phyloP scores from a whole-genome alignment of 1,140 invertebrate genomes.

The Drosophila pseudoobscura region DNA sequence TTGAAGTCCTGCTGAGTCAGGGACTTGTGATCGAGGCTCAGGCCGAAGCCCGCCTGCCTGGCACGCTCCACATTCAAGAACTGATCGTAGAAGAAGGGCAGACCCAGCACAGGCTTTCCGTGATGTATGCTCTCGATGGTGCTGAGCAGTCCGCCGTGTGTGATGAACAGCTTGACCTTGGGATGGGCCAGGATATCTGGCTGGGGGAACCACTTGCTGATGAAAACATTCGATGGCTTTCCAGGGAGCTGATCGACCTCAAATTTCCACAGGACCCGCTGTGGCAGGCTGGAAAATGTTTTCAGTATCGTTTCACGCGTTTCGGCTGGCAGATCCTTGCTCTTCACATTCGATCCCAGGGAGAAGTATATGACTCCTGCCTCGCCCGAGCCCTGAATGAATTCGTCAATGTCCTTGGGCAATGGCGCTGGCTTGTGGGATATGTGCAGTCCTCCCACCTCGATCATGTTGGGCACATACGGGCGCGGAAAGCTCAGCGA shows the following conservation, averaged over 20 bases:
- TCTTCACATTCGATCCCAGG: slow-evolving; percentile 86
- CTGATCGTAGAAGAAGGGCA: slow-evolving; percentile 89
- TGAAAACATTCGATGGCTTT: slow-evolving; percentile 86
- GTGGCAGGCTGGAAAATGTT: slow-evolving; percentile 85
- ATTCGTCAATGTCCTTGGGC: slow-evolving; percentile 83
- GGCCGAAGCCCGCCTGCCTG: slow-evolving; percentile 83
- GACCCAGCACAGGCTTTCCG: slow-evolving; percentile 88
- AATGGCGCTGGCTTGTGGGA: slow-evolving; percentile 77
- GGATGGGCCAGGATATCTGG: slow-evolving; percentile 87
- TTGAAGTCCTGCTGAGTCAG: slow-evolving; percentile 77
- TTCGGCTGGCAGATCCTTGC: slow-evolving; percentile 84
- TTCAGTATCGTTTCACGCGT: slow-evolving; percentile 84
- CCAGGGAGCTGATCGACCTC: slow-evolving; percentile 85
- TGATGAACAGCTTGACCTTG: slow-evolving; percentile 88
- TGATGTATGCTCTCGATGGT: slow-evolving; percentile 89
- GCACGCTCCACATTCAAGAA: slow-evolving; percentile 84
- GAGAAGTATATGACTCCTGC: slow-evolving; percentile 87
- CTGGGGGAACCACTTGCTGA: slow-evolving; percentile 89
- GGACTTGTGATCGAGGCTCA: slow-evolving; percentile 75
- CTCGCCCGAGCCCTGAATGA: slow-evolving; percentile 84
- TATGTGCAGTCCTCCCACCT: slow-evolving; percentile 86
- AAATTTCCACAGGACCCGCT: slow-evolving; percentile 88
- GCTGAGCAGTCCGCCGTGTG: slow-evolving; percentile 89
- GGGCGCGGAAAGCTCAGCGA: slow-evolving; percentile 84
- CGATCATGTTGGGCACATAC: slow-evolving; percentile 85